Conservation (phyloP, 2,113 vertebrate species). For the Rhabdomys dilectus region DNA sequence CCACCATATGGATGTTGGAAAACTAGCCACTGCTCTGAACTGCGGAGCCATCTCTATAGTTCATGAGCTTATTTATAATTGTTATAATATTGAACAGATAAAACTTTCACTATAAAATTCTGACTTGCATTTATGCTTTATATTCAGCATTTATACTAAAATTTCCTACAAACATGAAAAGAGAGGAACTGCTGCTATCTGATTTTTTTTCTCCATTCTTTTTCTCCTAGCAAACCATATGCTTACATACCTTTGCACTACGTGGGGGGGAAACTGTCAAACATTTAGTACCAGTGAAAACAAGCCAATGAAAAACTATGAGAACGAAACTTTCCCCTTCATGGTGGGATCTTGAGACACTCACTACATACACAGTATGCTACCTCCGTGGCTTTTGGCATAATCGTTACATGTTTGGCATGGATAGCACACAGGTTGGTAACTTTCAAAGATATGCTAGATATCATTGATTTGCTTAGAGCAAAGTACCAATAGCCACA, state of each 20-base stretch:
- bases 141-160: background rate
- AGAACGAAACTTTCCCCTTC: background rate
- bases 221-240: background rate
- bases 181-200: background rate
- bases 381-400: background rate
- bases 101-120: background rate
- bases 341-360: background rate
- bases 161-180: background rate
- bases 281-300: background rate
- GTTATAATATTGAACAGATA: background rate
- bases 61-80: background rate
- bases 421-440: background rate
- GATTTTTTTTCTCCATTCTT: background rate
- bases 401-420: no score
- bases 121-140: background rate
- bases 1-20: background rate
- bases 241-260: background rate
- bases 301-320: background rate
- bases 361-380: background rate
- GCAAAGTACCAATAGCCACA: background rate
- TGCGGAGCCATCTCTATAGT: background rate
- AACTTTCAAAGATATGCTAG: background rate
- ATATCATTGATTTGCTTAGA: background rate
- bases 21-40: background rate
- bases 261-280: background rate